These are phyloP conservation scores for Siniperca scherzeri DNA, from an alignment of 2,797 vertebrate genomes.

Conservation along the genomic window DNA sequence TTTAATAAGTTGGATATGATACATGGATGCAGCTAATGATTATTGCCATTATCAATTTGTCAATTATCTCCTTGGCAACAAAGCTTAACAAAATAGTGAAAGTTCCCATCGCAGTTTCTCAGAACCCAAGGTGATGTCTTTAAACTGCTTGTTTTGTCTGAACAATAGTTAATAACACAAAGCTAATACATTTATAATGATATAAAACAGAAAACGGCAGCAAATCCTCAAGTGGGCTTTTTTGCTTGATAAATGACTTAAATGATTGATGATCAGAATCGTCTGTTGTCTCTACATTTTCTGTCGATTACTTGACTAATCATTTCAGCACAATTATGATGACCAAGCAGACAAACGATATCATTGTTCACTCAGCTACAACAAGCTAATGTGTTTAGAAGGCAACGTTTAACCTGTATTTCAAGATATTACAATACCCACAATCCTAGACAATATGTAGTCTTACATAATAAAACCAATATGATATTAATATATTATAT, in stretches of 20 bases:
- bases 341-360: background rate
- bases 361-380: no score
- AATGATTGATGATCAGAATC: no score
- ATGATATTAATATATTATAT: background rate
- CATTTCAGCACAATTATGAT: constrained; percentile 1
- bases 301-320: no score
- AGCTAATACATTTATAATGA: background rate
- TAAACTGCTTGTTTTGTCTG: background rate
- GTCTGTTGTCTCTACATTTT: no score
- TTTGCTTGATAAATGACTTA: background rate
- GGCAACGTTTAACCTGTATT: no score
- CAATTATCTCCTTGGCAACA: background rate
- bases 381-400: background rate
- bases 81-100: background rate
- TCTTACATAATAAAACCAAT: background rate
- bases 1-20: background rate
- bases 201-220: background rate
- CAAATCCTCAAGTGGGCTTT: background rate
- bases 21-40: background rate
- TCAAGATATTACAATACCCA: background rate
- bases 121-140: background rate
- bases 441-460: background rate
- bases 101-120: background rate
- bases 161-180: background rate
- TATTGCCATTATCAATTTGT: background rate